Base-by-base conservation (phyloP, 2,797 vertebrate species). In the Dendrocincla tyrannina region DNA sequence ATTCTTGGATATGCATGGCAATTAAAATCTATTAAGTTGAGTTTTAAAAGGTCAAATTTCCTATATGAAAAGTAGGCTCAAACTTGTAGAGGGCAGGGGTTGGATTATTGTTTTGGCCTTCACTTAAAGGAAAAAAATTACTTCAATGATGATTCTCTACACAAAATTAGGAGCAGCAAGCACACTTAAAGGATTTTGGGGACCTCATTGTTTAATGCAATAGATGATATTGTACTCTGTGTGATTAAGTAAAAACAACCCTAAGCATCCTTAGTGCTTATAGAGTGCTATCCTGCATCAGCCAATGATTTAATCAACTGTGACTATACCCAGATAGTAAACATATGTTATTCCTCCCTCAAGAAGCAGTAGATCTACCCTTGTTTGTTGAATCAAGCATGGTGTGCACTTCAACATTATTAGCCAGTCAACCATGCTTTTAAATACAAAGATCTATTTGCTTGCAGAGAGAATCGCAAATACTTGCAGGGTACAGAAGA, bases 241-340 rank as follows among this genome's bases (percentile, higher is more conserved):
- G 5, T 81, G 78, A 86, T 90, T 90, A 90, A 85, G 32, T 50
- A 87, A 59, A 85, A 93, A 81, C 22, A 81, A 56, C 72, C 42
- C n/a, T 41, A 73, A 91, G 67, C 46, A 32, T 76, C 27, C 85
- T 53, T 67, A 91, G 28, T 86, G 41, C n/a, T 89, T 78, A 64
- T 33, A 47, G 17, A 68, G 76, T 1, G 7, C 33, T 81, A 79
- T 91, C 76, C 88, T 91, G 72, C 67, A 76, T 85, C 47, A 95
- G 63, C 56, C 94, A 95, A 92, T 88, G 75, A 94, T 58, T 92
- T 96, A 90, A 94, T 86, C 88, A 91, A 55, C 70, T 89, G 76
- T 92, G 86, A 94, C 84, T 87, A 30, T 52, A 95, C 64, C 78
- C 89, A 95, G 81, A 78, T 50, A 86, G 91, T 83, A 77, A 91